Evolutionary conservation across 2,113 vertebrate genomes (phyloP).

Genomic region (Dicrurus megarhynchus): DNA sequence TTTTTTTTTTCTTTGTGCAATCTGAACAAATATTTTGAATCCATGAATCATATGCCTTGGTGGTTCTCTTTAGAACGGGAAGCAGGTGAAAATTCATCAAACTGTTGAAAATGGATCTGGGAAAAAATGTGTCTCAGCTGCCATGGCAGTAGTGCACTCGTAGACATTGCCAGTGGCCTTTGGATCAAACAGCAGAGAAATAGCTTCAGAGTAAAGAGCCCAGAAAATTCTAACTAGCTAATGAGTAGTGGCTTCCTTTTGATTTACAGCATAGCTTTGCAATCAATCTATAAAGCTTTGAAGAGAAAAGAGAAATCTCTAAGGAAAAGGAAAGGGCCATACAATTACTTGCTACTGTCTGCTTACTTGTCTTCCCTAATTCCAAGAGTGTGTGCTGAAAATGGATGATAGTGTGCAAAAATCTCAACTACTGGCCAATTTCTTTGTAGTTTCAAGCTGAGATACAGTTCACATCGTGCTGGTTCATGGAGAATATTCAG

Average conservation of each 20-base stretch:
- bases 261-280: constrained; percentile 75
- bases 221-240: constrained; percentile 78
- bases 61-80: constrained; percentile 33
- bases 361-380: constrained; percentile 6
- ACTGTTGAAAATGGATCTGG: constrained; percentile 10
- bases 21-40: neutral
- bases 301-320: constrained; percentile 58
- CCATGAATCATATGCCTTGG: constrained; percentile 41
- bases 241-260: constrained; percentile 80
- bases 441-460: neutral
- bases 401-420: neutral
- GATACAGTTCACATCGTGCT: neutral
- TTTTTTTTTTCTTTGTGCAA: neutral
- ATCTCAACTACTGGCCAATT: neutral
- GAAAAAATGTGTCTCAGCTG: neutral
- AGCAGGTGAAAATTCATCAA: constrained; percentile 55
- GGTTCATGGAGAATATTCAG: constrained; percentile 4
- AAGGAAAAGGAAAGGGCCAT: constrained; percentile 37
- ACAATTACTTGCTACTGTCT: constrained; percentile 41
- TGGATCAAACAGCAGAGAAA: constrained; percentile 83
- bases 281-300: constrained; percentile 71
- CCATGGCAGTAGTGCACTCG: constrained; percentile 9
- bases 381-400: neutral
- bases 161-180: constrained; percentile 76
- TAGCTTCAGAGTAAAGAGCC: constrained; percentile 69